Evolutionary conservation across 2,888 invertebrate species (phyloP), one percentile per base, ranked within the genome.

Genomic region (Sussaba pulchella): DNA sequence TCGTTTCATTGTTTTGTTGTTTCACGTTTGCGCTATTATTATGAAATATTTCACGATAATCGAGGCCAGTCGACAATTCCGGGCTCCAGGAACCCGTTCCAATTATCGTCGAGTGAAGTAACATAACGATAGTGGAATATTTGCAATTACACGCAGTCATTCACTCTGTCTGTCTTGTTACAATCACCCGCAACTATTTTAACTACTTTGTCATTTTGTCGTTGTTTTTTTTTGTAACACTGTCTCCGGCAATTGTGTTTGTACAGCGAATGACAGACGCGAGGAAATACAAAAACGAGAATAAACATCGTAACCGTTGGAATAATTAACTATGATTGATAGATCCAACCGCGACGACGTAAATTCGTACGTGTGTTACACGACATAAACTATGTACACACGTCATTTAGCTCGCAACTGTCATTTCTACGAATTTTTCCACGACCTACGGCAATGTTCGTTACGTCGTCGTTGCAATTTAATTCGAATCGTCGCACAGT

Each of bases 61-160:
- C 87, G 89, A 88, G 90, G 90, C 83, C 89, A 89, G 85, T 77
- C 83, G 77, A 84, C 86, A 89, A 89, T 90, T 89, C 86, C 85
- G 84, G 82, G 79, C 89, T 90, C 90, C 86, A 75, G 85, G 90
- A 90, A 90, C 88, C 86, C 85, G 90, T 85, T 89, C 89, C 88
- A 89, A 89, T 89, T 90, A n/a, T n/a, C n/a, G 86, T 75, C 76
- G 76, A 74, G 71, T 69, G 76, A 84, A 83, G 19, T 14, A 45
- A 73, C 54, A 59, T 21, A 57, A 52, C 59, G 52, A 45, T 14
- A 1, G 31, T 1, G 3, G 41, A 63, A 67, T 73, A 72, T 80
- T 75, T 78, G 72, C 82, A 78, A 71, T 50, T 73, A 72, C 63
- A 36, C 31, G 57, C 57, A 9, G 52, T 14, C 52, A 14, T 52